Evolutionary conservation across 2,113 vertebrate genomes (phyloP).

Genomic region (Thunnus maccoyii): DNA sequence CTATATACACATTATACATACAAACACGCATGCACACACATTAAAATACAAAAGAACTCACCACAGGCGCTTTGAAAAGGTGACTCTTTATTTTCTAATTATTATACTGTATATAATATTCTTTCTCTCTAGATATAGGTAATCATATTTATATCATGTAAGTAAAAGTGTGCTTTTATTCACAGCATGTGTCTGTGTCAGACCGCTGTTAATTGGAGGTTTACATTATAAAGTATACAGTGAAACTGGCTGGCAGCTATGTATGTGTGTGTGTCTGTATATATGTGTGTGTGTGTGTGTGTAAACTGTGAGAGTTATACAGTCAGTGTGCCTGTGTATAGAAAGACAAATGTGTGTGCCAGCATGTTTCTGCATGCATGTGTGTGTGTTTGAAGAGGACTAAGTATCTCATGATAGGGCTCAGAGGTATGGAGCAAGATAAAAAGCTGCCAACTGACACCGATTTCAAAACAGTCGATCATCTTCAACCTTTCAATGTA

Average conservation of each 20-base stretch:
- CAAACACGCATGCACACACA: conserved; percentile 21
- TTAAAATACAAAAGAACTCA: conserved; percentile 60
- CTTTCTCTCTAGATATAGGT: conserved; percentile 80
- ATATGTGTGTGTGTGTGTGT: conserved; percentile 35
- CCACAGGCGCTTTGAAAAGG: conserved; percentile 78
- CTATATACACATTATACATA: conserved; percentile 21
- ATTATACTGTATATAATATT: conserved; percentile 83
- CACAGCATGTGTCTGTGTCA: conserved; percentile 79
- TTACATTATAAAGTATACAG: conserved; percentile 83
- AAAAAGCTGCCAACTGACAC: conserved; percentile 62
- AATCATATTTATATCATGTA: conserved; percentile 82
- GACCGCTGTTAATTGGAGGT: conserved; percentile 81
- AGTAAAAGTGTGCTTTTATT: conserved; percentile 85
- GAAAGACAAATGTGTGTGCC: conserved; percentile 66
- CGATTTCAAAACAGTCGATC: conserved; percentile 39
- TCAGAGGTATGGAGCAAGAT: conserved; percentile 72
- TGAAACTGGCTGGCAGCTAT: conserved; percentile 79
- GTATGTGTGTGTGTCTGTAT: conserved; percentile 57
- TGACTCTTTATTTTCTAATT: conserved; percentile 82
- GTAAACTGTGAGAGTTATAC: conserved; percentile 42
- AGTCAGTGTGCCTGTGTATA: conserved; percentile 62
- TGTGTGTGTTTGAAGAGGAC: conserved; percentile 52
- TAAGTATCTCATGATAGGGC: conserved; percentile 65
- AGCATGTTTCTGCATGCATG: conserved; percentile 71
- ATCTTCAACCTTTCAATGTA: conserved; percentile 16